These are phyloP conservation scores for Scartelaos histophorus DNA, from an alignment of 2,113 vertebrate species.

Conservation along the genomic window DNA sequence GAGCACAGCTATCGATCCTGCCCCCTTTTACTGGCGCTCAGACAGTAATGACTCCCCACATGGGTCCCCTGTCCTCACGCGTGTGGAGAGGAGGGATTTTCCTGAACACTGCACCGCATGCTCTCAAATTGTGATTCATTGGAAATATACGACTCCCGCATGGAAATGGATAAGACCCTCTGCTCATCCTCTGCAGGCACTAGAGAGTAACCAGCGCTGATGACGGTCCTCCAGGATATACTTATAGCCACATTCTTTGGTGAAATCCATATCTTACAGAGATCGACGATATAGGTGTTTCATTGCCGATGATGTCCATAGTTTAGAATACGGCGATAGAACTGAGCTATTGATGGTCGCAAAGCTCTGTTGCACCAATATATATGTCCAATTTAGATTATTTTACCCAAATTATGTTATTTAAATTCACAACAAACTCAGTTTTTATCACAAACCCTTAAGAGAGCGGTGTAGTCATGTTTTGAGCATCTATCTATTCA, in stretches of 20 bases:
- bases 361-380: too few relatives aligned
- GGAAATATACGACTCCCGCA: conserved; percentile 31
- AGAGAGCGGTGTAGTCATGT: too few relatives aligned
- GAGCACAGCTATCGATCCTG: conserved; percentile 34
- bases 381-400: too few relatives aligned
- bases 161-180: conserved; percentile 15
- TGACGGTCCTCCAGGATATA: neutral
- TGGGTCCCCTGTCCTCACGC: conserved; percentile 13
- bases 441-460: too few relatives aligned
- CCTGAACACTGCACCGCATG: conserved; percentile 29
- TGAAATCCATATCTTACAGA: neutral
- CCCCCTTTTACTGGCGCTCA: conserved; percentile 28
- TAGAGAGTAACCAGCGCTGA: neutral
- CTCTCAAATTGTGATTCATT: conserved; percentile 41
- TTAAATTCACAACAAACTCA: too few relatives aligned
- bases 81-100: conserved; percentile 20
- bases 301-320: too few relatives aligned
- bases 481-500: too few relatives aligned
- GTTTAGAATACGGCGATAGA: too few relatives aligned
- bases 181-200: neutral
- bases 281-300: too few relatives aligned
- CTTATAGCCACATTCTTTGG: neutral
- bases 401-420: too few relatives aligned
- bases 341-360: too few relatives aligned
- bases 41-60: conserved; percentile 40